Conservation (phyloP, 2,113 vertebrate genomes). For the Amblyornis subalaris region DNA sequence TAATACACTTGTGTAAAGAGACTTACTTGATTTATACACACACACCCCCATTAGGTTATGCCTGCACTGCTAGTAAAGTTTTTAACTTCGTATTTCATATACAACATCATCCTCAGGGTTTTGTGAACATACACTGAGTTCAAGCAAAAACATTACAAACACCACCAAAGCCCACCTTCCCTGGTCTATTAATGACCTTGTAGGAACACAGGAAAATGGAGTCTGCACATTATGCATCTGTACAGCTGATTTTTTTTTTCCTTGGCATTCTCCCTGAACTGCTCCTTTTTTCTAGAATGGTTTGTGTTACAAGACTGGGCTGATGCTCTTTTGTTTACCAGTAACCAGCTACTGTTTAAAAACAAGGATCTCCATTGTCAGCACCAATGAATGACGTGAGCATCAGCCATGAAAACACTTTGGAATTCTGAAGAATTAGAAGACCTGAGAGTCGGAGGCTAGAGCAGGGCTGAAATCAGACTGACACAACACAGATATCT, state of each 20-base stretch:
- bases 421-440: not conserved
- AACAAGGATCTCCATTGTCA: slow-evolving; percentile 30
- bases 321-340: slow-evolving; percentile 21
- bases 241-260: not conserved
- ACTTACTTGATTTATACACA: not conserved
- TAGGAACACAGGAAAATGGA: not conserved
- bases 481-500: not conserved
- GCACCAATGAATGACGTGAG: not conserved
- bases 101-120: not conserved
- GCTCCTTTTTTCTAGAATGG: not conserved
- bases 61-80: not conserved
- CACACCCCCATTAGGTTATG: not conserved
- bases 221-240: not conserved
- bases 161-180: not conserved
- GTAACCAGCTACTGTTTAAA: slow-evolving; percentile 11
- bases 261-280: not conserved
- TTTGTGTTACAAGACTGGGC: not conserved
- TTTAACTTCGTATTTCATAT: not conserved
- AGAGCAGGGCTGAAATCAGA: not conserved
- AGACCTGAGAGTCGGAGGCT: not conserved
- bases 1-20: not conserved
- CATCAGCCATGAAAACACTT: not conserved
- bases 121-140: not conserved
- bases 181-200: too few relatives aligned
- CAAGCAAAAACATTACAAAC: not conserved